Conservation (phyloP, 1,140 invertebrate genomes). For the Venustaconcha ellipsiformis region DNA sequence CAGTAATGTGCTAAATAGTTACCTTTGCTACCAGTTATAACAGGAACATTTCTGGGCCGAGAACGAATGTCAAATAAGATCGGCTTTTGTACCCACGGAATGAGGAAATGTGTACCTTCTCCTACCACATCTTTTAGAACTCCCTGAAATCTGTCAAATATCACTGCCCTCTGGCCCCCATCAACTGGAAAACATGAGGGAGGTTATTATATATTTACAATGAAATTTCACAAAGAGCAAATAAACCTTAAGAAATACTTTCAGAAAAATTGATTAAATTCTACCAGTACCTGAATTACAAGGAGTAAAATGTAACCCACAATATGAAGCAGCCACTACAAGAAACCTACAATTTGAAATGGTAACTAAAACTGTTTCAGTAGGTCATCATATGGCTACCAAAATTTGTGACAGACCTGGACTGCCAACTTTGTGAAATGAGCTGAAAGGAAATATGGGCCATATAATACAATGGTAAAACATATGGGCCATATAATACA, state of each 20-base stretch:
- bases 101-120: conserved; percentile 99
- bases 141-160: conserved; percentile 98
- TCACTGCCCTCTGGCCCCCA: conserved; percentile 98
- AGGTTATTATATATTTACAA: conserved; percentile 1
- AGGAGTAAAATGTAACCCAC: neutral
- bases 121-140: conserved; percentile 93
- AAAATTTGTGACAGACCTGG: too few species aligned
- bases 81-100: conserved; percentile 98
- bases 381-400: too few species aligned
- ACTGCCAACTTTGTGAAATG: too few species aligned
- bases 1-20: conserved; percentile 25
- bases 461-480: too few species aligned
- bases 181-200: conserved; percentile 84
- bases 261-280: neutral
- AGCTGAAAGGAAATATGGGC: too few species aligned
- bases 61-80: conserved; percentile 98
- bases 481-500: too few species aligned
- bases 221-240: neutral
- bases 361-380: too few species aligned
- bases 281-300: neutral
- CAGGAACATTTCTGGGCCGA: conserved; percentile 95
- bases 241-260: too few species aligned
- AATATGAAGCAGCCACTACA: neutral
- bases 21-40: conserved; percentile 98
- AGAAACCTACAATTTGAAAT: neutral